Evolutionary conservation across 92 coral and sea anemone species (phyloP), one percentile per base, ranked within the genome.

Genomic region (Metridium senile): DNA sequence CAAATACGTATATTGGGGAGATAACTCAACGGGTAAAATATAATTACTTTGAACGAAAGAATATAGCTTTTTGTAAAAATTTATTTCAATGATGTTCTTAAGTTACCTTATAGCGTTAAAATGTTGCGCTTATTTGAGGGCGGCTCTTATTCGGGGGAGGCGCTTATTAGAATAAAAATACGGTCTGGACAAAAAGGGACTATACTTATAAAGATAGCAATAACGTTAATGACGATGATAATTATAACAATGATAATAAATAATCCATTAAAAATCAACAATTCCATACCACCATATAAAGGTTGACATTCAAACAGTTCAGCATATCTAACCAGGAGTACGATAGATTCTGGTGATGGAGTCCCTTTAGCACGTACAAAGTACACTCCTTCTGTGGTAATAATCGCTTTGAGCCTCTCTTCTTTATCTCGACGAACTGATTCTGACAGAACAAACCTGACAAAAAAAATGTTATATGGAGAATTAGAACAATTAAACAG

Each of bases 261-360:
- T 20, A 54, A 21, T 4, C 16, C 20, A 54, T 9, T 54, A 54
- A 20, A 2, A 39, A 4, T 57, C 7, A 11, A 23, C 39, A 26
- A 22, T 66, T 22, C 18, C 68, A 69, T 47, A 96, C 99, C 99
- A 64, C 87, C 86, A 58, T 87, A 72, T 17, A 92, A 85, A 22
- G 91, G 94, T 85, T 92, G 99, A 35, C 99, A 96, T 75, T 89
- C 99, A 34, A 78, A 87, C 29, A 96, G 85, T n/a, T 96, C 99
- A 39, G 89, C 83, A 75, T 89, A 96, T 59, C 78, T 89, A 74
- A 96, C 92, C 25, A 89, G 85, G 16, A 96, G 87, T 18, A 96
- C 93, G 49, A 96, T 96, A 26, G 99, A 80, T 66, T 96, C 97
- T 28, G 99, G 99, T 43, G 99, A 96, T 70, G 99, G 99, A 46